Evolutionary conservation across 1,140 invertebrate genomes (phyloP).

Genomic region (Drosophila pseudoobscura): DNA sequence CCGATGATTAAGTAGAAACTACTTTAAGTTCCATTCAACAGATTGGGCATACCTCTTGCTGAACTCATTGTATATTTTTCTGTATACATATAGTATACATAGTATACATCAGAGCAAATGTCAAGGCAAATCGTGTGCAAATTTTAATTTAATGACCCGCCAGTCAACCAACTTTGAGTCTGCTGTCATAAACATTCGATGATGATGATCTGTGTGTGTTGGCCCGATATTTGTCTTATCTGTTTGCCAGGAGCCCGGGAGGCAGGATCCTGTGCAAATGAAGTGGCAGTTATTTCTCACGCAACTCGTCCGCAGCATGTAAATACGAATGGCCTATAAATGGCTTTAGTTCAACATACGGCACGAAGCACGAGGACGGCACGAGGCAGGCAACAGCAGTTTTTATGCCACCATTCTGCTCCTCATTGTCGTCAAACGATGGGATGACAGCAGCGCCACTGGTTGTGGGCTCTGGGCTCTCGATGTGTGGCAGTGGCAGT

Average conservation of each 20-base stretch:
- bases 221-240: constrained; percentile 69
- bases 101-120: neutral
- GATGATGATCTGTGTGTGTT: constrained; percentile 37
- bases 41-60: no score
- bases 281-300: constrained; percentile 78
- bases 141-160: constrained; percentile 71
- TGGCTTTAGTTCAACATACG: constrained; percentile 64
- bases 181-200: constrained; percentile 69
- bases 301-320: constrained; percentile 72
- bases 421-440: neutral
- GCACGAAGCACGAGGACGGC: constrained; percentile 2
- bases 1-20: no score
- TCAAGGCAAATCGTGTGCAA: constrained; percentile 60
- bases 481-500: no score
- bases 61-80: constrained; percentile 1
- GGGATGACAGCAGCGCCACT: constrained; percentile 12
- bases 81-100: neutral
- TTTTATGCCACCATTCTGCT: constrained; percentile 24
- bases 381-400: neutral
- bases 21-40: no score
- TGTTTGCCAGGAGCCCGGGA: constrained; percentile 39
- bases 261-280: constrained; percentile 49
- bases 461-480: neutral
- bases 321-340: constrained; percentile 78
- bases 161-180: constrained; percentile 44